Base-by-base conservation (phyloP, 2,888 invertebrate species). In the Noctua janthe region DNA sequence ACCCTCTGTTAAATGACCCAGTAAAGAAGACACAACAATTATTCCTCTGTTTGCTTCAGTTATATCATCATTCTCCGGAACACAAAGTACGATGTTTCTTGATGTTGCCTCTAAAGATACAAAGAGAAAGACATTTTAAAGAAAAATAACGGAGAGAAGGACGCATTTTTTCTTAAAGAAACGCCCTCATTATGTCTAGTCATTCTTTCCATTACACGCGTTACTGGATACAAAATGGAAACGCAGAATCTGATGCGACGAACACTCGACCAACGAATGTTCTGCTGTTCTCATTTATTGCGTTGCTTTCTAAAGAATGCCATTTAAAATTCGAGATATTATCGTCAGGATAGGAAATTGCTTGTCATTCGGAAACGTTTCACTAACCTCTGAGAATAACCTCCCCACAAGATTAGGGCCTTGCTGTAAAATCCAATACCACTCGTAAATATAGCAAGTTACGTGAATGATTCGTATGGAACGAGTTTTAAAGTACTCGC, bases 181-280 rank as follows among this genome's bases (percentile, higher is more conserved):
- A 76, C 62, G 71, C 59, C 62, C 62, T 84, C 88, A 89, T 92
- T 91, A 88, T 88, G 92, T 89, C 89, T 88, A 92, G 92, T 92
- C 92, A 93, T 92, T 91, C 82, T 91, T 92, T 92, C 91, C 91
- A 93, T 93, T 93, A 93, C 90, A 92, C 91, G 91, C 91, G 83
- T 92, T 89, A 90, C 89, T 91, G 91, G 81, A 89, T 90, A 91
- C 90, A 92, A 92, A 91, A 92, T 93, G 90, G 90, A 91, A 92
- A 91, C 86, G 89, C 83, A 87, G 82, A 87, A 92, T 90, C 88
- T 86, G 86, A 86, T 89, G 87, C 88, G 88, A 87, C 79, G 80
- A 85, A 77, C 78, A 84, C 80, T 87, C 81, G 77, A 80, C 84
- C 74, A 76, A 82, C 84, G 72, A 88, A 80, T 82, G 84, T 87